phyloP scores from a whole-genome alignment of 1,140 invertebrate species.

The Ceratosolen fusciceps region DNA sequence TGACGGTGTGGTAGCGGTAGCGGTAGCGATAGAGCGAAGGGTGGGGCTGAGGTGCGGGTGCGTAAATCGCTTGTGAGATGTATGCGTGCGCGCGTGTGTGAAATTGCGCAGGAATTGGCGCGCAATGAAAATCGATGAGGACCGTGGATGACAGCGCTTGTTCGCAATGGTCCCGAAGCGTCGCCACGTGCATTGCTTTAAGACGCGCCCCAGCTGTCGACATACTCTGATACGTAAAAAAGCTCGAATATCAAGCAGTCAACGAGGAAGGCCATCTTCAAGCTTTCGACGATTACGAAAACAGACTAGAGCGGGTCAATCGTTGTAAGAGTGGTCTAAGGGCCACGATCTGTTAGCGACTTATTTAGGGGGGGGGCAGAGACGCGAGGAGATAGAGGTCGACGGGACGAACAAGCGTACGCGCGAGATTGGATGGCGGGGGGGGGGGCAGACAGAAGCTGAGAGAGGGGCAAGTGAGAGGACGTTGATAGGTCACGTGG shows the following conservation, averaged over 20 bases:
- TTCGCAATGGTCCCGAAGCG: not conserved
- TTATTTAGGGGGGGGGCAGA: not conserved
- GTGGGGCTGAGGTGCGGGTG: no score
- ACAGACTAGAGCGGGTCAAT: not conserved
- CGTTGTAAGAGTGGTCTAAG: not conserved
- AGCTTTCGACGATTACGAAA: not conserved
- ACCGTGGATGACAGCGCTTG: not conserved
- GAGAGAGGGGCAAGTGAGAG: no score
- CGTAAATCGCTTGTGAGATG: no score
- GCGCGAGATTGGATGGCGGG: no score
- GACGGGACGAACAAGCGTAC: not conserved
- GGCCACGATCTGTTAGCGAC: no score
- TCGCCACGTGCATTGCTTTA: not conserved
- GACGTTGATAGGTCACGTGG: not conserved
- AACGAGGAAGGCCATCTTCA: no score
- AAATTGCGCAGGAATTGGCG: constrained; percentile 1
- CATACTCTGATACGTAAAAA: not conserved
- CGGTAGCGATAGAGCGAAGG: no score
- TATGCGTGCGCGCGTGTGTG: no score
- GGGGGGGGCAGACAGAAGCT: no score
- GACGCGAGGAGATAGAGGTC: not conserved
- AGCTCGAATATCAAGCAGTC: no score
- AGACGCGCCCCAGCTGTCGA: no score
- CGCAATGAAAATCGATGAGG: not conserved
- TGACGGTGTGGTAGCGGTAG: no score